phyloP scores from a whole-genome alignment of 2,797 vertebrate species.

The Phrynocephalus forsythii region DNA sequence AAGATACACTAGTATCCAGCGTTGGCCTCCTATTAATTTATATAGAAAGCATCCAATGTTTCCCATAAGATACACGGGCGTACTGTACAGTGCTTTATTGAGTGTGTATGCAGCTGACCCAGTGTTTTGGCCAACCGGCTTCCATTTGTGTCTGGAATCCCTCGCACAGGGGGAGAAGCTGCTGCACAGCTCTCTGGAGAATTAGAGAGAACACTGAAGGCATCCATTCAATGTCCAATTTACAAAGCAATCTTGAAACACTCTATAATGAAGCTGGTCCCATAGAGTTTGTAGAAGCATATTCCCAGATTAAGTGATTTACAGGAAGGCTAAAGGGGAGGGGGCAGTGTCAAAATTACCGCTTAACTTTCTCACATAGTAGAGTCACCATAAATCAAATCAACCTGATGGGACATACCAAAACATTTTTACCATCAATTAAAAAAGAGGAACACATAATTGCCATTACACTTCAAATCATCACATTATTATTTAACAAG shows the following conservation, averaged over 20 bases:
- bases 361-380: too few species aligned
- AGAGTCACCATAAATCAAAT: too few species aligned
- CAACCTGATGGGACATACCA: too few species aligned
- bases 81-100: too few species aligned
- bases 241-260: slow-evolving; percentile 2
- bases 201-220: not conserved
- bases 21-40: slow-evolving; percentile 58
- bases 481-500: not conserved
- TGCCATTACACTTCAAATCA: not conserved
- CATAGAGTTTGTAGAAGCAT: not conserved
- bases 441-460: slow-evolving; percentile 29
- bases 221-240: not conserved
- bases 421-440: too few species aligned
- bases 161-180: too few species aligned
- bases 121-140: too few species aligned
- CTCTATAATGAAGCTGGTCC: not conserved
- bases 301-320: not conserved
- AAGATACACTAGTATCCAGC: slow-evolving; percentile 29
- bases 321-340: not conserved
- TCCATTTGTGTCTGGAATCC: too few species aligned
- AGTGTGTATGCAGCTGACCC: too few species aligned
- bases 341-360: too few species aligned
- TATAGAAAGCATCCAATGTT: not conserved
- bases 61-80: too few species aligned
- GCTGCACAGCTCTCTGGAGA: too few species aligned